Evolutionary conservation across 2,888 invertebrate genomes (phyloP), one percentile per base, ranked within the genome.

Genomic region (Pyralis farinalis): DNA sequence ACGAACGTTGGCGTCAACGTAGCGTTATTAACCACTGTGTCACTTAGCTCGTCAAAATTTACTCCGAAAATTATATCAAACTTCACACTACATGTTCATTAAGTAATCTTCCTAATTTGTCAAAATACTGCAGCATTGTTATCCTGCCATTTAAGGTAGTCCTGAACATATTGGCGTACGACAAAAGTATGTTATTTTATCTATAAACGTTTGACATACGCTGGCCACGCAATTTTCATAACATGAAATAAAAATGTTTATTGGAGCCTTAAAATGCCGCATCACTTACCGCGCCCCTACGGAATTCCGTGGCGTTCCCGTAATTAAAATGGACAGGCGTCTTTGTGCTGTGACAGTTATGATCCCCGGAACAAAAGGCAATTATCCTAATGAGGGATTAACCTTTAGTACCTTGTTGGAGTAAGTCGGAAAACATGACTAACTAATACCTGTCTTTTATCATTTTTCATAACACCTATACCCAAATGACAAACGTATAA

Each of bases 271-370:
- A 60, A 66, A 68, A 63, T 46, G 55, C 53, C 51, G 44, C 61
- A 60, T 64, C 67, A 63, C 34, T 32, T 27, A 58, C 54, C 66
- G 51, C 66, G 54, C 69, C 71, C 53, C 43, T 47, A 47, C 37
- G 42, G 50, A 59, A 51, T 55, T 49, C 59, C 53, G 47, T 47
- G 55, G 51, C 63, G 63, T 67, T 70, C 63, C 53, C 64, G 49
- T 81, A 83, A 85, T 84, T 82, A 78, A 76, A 82, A 80, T 63
- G 70, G 76, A 73, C 79, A 72, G 60, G 49, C 56, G 56, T 63
- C 60, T 70, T 71, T 58, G 55, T 58, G 48, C 49, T 62, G 57
- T 67, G 68, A 70, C 68, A 63, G 59, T 63, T 59, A 61, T 58
- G 60, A 56, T 55, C 57, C 51, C 53, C 50, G 53, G 54, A 63